Base-by-base conservation (phyloP, 2,888 invertebrate species). In the Busseola fusca region DNA sequence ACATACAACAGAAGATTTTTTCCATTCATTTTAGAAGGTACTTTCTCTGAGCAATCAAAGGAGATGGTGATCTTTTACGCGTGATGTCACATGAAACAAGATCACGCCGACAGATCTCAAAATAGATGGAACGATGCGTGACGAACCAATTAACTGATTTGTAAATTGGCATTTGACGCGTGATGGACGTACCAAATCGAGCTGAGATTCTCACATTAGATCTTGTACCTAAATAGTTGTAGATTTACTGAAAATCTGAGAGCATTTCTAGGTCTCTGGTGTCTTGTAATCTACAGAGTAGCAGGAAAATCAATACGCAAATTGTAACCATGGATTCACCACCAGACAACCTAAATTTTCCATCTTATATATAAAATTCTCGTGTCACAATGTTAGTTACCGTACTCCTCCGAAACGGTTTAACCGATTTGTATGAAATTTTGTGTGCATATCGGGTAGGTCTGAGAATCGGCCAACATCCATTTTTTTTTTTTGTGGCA, bases 61-160 rank as follows among this genome's bases (percentile, higher is more conserved):
- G 50, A 66, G 59, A 81, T 76, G 76, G 4, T 9, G 48, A 83
- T 81, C 80, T 56, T 25, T 66, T 64, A 72, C 62, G 81, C 73
- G 16, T 69, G 65, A 80, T 63, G 72, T 71, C 78, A 67, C 64
- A 69, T 63, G 76, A 69, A 82, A 77, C 65, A 48, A 71, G 72
- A 82, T 80, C 72, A 73, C 21, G 59, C 69, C 72, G 76, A 68
- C 76, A 65, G 74, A 74, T 84, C 84, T 69, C 66, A 64, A 84
- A 82, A 80, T 76, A 74, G 68, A 73, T 27, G 64, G 58, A 69
- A 68, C 78, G 50, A 40, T n/a, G 74, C 78, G 64, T 74, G 74
- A 74, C 70, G 37, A 16, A 74, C 9, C 62, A 70, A 67, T 80
- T 78, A 78, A 64, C 60, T 68, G 42, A 78, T 64, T 78, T 74